Evolutionary conservation across 2,888 invertebrate genomes (phyloP), one percentile per base, ranked within the genome.

Genomic region (Drosophila niveifrons): DNA sequence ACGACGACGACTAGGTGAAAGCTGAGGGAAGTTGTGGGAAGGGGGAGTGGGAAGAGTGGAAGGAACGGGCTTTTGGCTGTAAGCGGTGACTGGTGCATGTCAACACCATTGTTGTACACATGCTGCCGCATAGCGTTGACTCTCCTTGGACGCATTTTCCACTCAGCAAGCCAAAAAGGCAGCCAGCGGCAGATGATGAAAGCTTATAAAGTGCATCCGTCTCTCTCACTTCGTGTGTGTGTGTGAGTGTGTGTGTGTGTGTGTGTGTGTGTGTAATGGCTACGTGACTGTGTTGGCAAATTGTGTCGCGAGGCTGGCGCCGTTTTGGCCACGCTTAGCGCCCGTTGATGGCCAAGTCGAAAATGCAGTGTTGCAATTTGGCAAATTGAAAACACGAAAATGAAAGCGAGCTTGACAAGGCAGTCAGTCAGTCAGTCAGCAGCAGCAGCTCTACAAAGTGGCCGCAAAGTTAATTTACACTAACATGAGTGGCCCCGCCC

Each of bases 351-450:
- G 80, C 62, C 77, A 65, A 55, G 66, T 58, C 66, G 46, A 76
- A 88, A 89, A 68, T 75, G 80, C 90, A 75, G 56, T 65, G 78
- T 68, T 78, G 90, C 90, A 82, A 73, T 86, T 89, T 88, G 47
- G 48, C 62, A 89, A 85, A 89, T 89, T 88, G 83, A 88, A 85
- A 79, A 77, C 77, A 80, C 50, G 66, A 68, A 78, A 78, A 69
- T 62, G 66, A 64, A 61, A 46, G 52, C 39, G 52, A 50, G 53
- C 56, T 65, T 65, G 65, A 66, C 67, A 48, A 51, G n/a, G 28
- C 55, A 56, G 36, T 4, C 36, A 3, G 4, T 2, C 1, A n/a
- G 17, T n/a, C n/a, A n/a, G n/a, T n/a, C n/a, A n/a, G n/a, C n/a
- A n/a, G n/a, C 1, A n/a, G 17, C 44, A 28, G 18, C 36, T 36